phyloP scores from a whole-genome alignment of 2,888 invertebrate genomes.

The Nezara viridula region DNA sequence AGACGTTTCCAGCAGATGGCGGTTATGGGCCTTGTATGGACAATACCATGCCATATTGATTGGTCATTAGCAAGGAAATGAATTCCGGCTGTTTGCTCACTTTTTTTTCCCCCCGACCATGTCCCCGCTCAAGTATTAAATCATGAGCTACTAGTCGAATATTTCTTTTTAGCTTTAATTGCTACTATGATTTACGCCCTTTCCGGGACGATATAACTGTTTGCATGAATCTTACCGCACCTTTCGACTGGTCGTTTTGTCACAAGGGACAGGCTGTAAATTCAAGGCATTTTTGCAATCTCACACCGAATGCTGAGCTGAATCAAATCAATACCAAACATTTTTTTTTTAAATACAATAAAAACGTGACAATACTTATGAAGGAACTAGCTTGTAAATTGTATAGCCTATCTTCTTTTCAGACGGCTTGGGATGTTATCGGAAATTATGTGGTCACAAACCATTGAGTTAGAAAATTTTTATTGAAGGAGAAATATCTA shows the following conservation, averaged over 20 bases:
- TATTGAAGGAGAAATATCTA: too few relatives aligned
- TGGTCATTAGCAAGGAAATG: conserved; percentile 9
- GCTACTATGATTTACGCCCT: neutral
- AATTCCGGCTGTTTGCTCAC: neutral
- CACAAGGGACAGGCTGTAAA: neutral
- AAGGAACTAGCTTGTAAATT: too few relatives aligned
- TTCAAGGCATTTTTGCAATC: neutral
- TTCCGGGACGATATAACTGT: neutral
- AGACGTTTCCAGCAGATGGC: conserved; percentile 22
- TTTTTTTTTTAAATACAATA: too few relatives aligned
- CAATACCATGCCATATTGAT: conserved; percentile 30
- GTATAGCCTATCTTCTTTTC: too few relatives aligned
- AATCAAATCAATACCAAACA: neutral
- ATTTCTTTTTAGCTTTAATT: conserved; percentile 32
- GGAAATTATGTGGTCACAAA: too few relatives aligned
- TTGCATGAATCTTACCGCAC: conserved; percentile 4
- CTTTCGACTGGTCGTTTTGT: neutral
- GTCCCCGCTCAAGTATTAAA: neutral
- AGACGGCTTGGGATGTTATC: too few relatives aligned
- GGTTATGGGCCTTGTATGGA: conserved; percentile 39
- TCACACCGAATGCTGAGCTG: neutral
- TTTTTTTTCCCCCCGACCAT: neutral
- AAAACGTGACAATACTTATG: too few relatives aligned
- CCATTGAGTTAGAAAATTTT: too few relatives aligned
- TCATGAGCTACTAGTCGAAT: conserved; percentile 26